These are phyloP conservation scores for Synanthedon formicaeformis DNA, from an alignment of 2,888 invertebrate species.

Conservation along the genomic window DNA sequence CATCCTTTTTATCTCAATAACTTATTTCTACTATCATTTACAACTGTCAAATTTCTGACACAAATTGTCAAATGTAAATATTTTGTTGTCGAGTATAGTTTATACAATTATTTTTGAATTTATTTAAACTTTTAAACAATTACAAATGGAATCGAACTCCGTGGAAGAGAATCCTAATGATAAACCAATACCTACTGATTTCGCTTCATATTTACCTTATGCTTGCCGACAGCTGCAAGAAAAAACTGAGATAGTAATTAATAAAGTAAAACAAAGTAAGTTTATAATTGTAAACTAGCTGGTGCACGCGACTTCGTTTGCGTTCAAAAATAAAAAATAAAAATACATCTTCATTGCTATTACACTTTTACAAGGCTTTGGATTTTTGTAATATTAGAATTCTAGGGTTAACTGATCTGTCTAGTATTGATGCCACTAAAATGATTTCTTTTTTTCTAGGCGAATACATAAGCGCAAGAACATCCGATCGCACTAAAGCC, in stretches of 20 bases:
- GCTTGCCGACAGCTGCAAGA: constrained; percentile 25
- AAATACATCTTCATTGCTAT: too few relatives aligned
- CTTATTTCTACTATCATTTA: not conserved
- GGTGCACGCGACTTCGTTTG: too few relatives aligned
- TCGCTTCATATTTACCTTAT: constrained; percentile 30
- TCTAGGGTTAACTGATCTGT: too few relatives aligned
- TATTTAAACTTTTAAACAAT: too few relatives aligned
- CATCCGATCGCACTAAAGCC: constrained; percentile 13
- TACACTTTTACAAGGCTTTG: too few relatives aligned
- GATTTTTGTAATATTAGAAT: too few relatives aligned
- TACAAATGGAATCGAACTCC: not conserved
- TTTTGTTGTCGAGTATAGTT: too few relatives aligned
- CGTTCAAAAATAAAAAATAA: too few relatives aligned
- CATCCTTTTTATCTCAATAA: too few relatives aligned
- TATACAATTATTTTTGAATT: too few relatives aligned
- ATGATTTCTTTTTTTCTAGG: constrained; percentile 12
- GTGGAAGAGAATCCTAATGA: not conserved
- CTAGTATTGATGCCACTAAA: too few relatives aligned
- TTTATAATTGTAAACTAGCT: not conserved
- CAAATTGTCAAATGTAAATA: not conserved
- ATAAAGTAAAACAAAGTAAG: constrained; percentile 16
- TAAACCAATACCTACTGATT: constrained; percentile 9
- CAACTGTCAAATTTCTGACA: not conserved
- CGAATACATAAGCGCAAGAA: constrained; percentile 17
- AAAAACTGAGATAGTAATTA: constrained; percentile 13